phyloP scores from a whole-genome alignment of 2,113 vertebrate species.

The Haemorhous mexicanus region DNA sequence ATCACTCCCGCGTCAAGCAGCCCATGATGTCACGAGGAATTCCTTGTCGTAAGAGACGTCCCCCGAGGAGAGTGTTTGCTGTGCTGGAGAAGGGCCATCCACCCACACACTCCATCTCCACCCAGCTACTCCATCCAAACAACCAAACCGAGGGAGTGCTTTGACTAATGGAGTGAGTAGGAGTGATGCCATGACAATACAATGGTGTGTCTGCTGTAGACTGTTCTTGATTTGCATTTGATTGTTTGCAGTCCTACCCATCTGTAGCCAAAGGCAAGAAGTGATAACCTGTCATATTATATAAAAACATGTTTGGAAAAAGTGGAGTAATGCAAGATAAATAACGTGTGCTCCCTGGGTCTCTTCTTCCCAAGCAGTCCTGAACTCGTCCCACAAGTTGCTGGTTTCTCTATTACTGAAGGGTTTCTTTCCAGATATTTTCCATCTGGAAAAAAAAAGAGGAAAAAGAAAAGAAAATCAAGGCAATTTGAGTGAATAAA shows the following conservation, averaged over 20 bases:
- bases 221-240: conserved; percentile 56
- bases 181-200: conserved; percentile 42
- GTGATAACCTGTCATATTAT: conserved; percentile 40
- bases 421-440: neutral
- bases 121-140: conserved; percentile 30
- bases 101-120: neutral
- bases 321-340: neutral
- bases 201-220: conserved; percentile 9
- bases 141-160: conserved; percentile 30
- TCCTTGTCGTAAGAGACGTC: conserved; percentile 40
- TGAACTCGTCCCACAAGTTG: neutral
- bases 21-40: conserved; percentile 55
- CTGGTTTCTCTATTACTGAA: neutral
- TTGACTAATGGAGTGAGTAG: conserved; percentile 35
- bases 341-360: neutral
- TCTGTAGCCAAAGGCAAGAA: conserved; percentile 47
- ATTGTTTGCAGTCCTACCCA: conserved; percentile 60
- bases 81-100: conserved; percentile 18
- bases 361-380: neutral
- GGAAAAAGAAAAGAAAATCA: neutral
- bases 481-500: neutral
- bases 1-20: neutral
- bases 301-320: neutral
- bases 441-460: neutral
- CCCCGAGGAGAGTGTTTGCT: conserved; percentile 8